Evolutionary conservation across 2,113 vertebrate species (phyloP).

Genomic region (Actenoides hombroni): DNA sequence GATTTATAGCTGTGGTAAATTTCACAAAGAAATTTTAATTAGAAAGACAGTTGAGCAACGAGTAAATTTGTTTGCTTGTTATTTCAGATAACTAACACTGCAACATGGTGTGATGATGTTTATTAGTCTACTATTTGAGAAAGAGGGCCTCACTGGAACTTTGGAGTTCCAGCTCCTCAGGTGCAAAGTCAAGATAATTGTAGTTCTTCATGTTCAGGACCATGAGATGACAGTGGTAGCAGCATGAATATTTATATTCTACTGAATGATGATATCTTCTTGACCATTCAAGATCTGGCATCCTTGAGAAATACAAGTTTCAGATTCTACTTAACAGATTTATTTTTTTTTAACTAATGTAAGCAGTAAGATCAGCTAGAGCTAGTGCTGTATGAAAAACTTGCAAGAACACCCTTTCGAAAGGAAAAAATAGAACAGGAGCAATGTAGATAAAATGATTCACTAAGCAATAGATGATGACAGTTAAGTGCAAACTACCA

Average conservation of each 20-base stretch:
- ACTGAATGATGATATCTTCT: background rate
- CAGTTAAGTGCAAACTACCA: background rate
- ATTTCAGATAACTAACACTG: background rate
- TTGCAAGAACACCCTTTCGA: background rate
- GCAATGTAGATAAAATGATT: background rate
- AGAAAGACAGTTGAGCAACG: slow-evolving; percentile 9
- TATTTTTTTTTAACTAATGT: background rate
- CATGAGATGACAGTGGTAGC: background rate
- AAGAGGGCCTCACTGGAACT: background rate
- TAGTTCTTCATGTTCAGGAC: background rate
- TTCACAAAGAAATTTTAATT: slow-evolving; percentile 40
- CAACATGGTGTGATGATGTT: fast-evolving
- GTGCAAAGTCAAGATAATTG: background rate
- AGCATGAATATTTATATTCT: background rate
- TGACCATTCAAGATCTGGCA: background rate
- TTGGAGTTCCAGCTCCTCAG: background rate
- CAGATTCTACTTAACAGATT: background rate
- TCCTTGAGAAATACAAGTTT: background rate
- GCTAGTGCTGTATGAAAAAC: background rate
- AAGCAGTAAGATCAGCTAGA: background rate
- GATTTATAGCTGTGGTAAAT: background rate
- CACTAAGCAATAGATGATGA: background rate
- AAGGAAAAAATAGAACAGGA: background rate
- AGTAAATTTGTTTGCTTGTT: background rate
- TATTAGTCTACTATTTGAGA: background rate